phyloP scores from a whole-genome alignment of 64 coral and sea anemone genomes.

The Astreopora myriophthalma region DNA sequence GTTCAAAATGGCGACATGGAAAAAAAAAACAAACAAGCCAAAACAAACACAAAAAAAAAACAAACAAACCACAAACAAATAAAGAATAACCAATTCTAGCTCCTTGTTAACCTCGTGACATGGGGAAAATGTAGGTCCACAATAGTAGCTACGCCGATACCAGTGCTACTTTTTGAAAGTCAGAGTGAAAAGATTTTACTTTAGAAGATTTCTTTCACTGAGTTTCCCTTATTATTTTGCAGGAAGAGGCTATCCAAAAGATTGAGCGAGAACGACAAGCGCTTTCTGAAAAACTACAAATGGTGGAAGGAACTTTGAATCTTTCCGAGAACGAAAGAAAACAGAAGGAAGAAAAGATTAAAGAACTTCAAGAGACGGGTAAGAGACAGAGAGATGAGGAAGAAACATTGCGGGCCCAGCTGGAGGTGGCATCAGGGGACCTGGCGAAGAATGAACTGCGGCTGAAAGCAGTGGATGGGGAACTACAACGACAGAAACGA shows the following conservation, averaged over 20 bases:
- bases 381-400: slow-evolving; percentile 54
- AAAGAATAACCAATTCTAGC: no score
- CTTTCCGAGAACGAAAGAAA: slow-evolving; percentile 83
- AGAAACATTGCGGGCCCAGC: slow-evolving; percentile 59
- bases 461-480: slow-evolving; percentile 78
- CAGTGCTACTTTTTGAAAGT: no score
- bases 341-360: slow-evolving; percentile 71
- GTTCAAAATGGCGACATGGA: no score
- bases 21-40: no score
- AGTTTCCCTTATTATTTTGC: background rate
- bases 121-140: no score
- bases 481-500: slow-evolving; percentile 69
- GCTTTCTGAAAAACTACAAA: slow-evolving; percentile 69
- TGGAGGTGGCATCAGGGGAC: slow-evolving; percentile 65
- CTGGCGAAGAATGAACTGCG: slow-evolving; percentile 70
- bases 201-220: no score
- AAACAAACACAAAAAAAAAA: no score
- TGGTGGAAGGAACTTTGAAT: slow-evolving; percentile 80
- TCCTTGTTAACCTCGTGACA: no score
- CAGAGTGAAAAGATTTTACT: no score
- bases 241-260: slow-evolving; percentile 85
- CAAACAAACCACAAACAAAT: no score
- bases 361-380: slow-evolving; percentile 76
- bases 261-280: slow-evolving; percentile 62
- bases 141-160: no score